Evolutionary conservation across 2,888 invertebrate genomes (phyloP).

Genomic region (Odontomyia ornata): DNA sequence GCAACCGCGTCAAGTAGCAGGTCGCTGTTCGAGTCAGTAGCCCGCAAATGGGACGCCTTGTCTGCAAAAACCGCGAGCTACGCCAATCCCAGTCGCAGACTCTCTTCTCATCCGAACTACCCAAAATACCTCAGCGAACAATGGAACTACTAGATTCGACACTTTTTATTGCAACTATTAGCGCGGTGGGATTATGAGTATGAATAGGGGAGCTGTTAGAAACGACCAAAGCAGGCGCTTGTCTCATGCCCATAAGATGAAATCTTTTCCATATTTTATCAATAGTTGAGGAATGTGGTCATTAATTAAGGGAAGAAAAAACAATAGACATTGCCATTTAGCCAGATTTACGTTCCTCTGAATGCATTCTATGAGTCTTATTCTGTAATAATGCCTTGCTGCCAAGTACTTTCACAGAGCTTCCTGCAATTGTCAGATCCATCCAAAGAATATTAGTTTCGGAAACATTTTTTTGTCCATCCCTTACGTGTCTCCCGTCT

Average conservation of each 20-base stretch:
- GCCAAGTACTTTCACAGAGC: background rate
- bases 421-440: background rate
- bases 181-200: too few relatives aligned
- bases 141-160: slow-evolving; percentile 10
- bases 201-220: too few relatives aligned
- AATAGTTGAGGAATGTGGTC: too few relatives aligned
- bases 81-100: background rate
- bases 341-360: too few relatives aligned
- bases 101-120: background rate
- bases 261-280: too few relatives aligned
- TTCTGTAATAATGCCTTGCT: background rate
- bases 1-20: slow-evolving; percentile 45
- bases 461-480: background rate
- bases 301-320: too few relatives aligned
- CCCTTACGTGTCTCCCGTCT: background rate
- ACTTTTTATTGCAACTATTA: slow-evolving; percentile 43
- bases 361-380: background rate
- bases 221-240: too few relatives aligned
- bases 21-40: background rate
- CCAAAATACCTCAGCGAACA: slow-evolving; percentile 20
- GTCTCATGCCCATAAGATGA: too few relatives aligned
- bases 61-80: slow-evolving; percentile 12
- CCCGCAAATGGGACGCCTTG: slow-evolving; percentile 30
- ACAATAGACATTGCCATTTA: too few relatives aligned
- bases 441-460: background rate